Base-by-base conservation (phyloP, 2,888 invertebrate species). In the Elysia crispata region DNA sequence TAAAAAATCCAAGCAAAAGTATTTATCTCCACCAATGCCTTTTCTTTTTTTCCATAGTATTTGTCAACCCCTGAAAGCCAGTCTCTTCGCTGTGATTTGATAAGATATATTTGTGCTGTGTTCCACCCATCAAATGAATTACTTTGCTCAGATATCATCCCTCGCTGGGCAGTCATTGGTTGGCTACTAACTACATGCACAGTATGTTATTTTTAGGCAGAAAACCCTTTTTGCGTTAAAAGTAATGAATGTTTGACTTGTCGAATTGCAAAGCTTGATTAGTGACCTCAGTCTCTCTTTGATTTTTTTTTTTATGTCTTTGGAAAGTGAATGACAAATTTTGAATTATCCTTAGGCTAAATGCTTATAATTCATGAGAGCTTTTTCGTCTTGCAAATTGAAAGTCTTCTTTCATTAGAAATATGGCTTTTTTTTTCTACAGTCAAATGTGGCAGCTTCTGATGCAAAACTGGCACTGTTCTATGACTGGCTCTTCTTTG, bases 101-200 rank as follows among this genome's bases (percentile, higher is more conserved):
- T 98, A 89, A 94, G 98, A 70, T 98, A 97, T 91, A 97, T 98
- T 87, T 97, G 97, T 86, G 96, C 97, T 82, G 97, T 97, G 1
- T 97, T 98, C 91, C 97, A 97, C 93, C 97, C 97, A 72, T 96
- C 97, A 57, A 97, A 97, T 92, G 97, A 97, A 92, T 94, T 97
- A 73, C 93, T 97, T 76, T 96, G 97, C 92, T 97, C 97, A n/a
- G 97, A 97, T 91, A 96, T 97, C 91, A 97, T 97, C 92, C 97
- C 97, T 85, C 94, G 97, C 86, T 97, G 97, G 97, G 97, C 97
- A 84, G 96, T 97, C 69, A 97, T 97, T 89, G 97, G 97, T 79
- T 97, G 97, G 97, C 94, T 97, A 13, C 94, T 97, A 80, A 97
- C 97, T 66, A 97, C 97, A 20, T 97, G 97, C 91, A 97, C 97